Evolutionary conservation across 2,888 invertebrate species (phyloP).

Genomic region (Lithosia quadra): DNA sequence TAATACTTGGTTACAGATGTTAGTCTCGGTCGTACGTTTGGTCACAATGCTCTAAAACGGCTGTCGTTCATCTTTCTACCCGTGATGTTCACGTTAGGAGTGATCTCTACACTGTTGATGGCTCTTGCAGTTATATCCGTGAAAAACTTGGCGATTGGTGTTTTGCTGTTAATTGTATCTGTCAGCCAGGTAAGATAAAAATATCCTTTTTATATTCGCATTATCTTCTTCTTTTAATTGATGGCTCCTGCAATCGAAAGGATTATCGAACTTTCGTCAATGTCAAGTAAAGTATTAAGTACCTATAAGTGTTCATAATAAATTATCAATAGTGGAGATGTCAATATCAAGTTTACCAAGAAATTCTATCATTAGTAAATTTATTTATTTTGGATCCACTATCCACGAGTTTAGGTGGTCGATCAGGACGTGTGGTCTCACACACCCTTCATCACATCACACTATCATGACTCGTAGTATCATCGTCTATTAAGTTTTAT

Average conservation of each 20-base stretch:
- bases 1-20: conserved; percentile 59
- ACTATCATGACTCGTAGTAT: too few relatives aligned
- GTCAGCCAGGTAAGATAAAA: conserved; percentile 87
- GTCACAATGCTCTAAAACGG: conserved; percentile 90
- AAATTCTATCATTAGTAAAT: neutral
- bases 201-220: too few relatives aligned
- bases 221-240: too few relatives aligned
- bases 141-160: conserved; percentile 91
- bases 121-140: conserved; percentile 91
- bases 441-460: too few relatives aligned
- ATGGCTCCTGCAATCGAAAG: too few relatives aligned
- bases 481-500: too few relatives aligned
- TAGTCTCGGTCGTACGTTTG: conserved; percentile 89
- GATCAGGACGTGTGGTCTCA: too few relatives aligned
- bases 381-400: too few relatives aligned
- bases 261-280: too few relatives aligned
- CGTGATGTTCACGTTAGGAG: conserved; percentile 92
- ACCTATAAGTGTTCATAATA: too few relatives aligned
- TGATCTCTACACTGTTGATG: conserved; percentile 90
- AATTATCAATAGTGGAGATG: neutral
- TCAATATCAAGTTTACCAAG: neutral
- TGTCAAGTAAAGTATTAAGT: neutral
- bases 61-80: conserved; percentile 91
- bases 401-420: neutral
- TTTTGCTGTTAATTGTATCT: conserved; percentile 87